Conservation (phyloP, 2,797 vertebrate genomes). For the Lacerta bilineata region DNA sequence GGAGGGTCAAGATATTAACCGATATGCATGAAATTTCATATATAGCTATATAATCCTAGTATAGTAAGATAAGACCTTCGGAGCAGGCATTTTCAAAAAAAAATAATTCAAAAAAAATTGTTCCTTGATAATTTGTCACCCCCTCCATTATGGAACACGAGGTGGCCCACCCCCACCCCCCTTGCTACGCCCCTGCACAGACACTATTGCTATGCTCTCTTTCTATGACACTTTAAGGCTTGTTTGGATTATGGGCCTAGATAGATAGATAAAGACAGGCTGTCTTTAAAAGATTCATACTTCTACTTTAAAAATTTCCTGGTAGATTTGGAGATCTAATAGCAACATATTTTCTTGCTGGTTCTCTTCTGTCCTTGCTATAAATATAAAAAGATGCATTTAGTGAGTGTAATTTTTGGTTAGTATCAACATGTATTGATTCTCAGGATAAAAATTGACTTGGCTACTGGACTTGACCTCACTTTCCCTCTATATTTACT, state of each 20-base stretch:
- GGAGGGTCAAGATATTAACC: too few relatives aligned
- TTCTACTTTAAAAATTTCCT: slow-evolving; percentile 43
- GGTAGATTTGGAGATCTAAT: slow-evolving; percentile 67
- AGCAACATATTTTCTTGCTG: slow-evolving; percentile 68
- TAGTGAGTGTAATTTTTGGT: slow-evolving; percentile 78
- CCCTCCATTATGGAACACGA: too few relatives aligned
- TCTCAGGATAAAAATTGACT: slow-evolving; percentile 82
- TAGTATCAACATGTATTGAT: slow-evolving; percentile 81
- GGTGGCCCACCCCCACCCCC: too few relatives aligned
- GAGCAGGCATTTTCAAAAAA: too few relatives aligned
- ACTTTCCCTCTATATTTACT: slow-evolving; percentile 81
- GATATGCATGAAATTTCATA: too few relatives aligned
- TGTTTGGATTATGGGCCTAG: neutral
- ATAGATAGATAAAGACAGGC: neutral
- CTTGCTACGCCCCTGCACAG: too few relatives aligned
- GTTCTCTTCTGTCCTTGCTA: slow-evolving; percentile 61
- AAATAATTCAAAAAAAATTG: too few relatives aligned
- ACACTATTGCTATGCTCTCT: neutral
- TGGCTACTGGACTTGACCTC: slow-evolving; percentile 70
- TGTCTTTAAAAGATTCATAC: slow-evolving; percentile 51
- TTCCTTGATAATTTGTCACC: too few relatives aligned
- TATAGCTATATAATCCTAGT: too few relatives aligned
- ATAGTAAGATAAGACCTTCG: too few relatives aligned
- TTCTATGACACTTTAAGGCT: neutral
- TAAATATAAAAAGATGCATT: slow-evolving; percentile 65